Evolutionary conservation across 1,140 invertebrate genomes (phyloP).

Genomic region (Ceratina calcarata): DNA sequence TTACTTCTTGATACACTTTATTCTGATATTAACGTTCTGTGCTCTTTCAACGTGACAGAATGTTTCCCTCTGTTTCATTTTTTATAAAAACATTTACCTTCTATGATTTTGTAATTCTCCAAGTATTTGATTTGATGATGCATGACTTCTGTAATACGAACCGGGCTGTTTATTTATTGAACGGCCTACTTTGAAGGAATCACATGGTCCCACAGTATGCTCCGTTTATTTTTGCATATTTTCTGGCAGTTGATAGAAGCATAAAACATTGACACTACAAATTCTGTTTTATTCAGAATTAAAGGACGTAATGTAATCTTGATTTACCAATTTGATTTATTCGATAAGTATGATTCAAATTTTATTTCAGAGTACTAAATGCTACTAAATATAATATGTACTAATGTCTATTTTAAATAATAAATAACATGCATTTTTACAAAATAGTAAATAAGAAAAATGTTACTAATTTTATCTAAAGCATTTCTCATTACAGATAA

Average conservation of each 20-base stretch:
- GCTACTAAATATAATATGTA: no score
- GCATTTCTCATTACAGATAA: no score
- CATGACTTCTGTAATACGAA: constrained; percentile 12
- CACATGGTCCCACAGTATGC: neutral
- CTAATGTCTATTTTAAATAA: no score
- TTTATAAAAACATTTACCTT: no score
- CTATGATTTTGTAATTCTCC: neutral
- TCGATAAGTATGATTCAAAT: no score
- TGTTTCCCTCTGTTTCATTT: no score
- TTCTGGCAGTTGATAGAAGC: neutral
- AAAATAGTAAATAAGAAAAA: no score
- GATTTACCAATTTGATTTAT: no score
- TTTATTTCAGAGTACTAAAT: no score
- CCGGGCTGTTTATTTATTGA: constrained; percentile 31
- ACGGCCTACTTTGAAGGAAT: constrained; percentile 20
- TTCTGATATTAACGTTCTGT: neutral
- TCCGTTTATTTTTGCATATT: constrained; percentile 22
- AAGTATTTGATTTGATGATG: neutral
- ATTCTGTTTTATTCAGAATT: neutral
- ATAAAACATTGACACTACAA: neutral
- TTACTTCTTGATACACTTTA: neutral
- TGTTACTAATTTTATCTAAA: no score
- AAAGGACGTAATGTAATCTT: no score
- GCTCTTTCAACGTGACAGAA: neutral
- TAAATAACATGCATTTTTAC: no score